Base-by-base conservation (phyloP, 64 coral and sea anemone genomes). In the Montipora cactus region DNA sequence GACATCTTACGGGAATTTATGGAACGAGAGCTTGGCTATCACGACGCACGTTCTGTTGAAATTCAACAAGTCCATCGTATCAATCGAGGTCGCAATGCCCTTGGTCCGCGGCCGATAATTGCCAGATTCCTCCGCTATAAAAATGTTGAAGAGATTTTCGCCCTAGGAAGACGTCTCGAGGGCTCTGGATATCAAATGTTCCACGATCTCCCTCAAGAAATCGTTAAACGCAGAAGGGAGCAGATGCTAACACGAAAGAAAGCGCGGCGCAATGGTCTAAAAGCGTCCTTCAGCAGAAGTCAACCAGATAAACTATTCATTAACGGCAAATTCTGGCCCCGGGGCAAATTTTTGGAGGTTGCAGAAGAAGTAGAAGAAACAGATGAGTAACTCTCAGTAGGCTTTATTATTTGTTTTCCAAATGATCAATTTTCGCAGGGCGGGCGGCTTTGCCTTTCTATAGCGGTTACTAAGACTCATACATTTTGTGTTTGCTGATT, bases 291-390 rank as follows among this genome's bases (percentile, higher is more conserved):
- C 22, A 89, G 87, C 44, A 89, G 77, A 61, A 58, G 71, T 49
- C 48, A 22, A 53, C 87, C 87, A 59, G 87, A 89, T 58, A 89
- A 89, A 55, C 73, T 89, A 44, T 89, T 47, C 57, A 75, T 89
- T 7, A 89, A 75, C 23, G 87, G 87, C 2, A 89, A 89, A 61
- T 22, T 51, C 48, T 89, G 74, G 87, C 84, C 81, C 18, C 5
- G 18, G 19, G 69, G 69, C 5, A 73, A 73, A 23, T 21, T 5
- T 21, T 20, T 73, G 6, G 6, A 21, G 18, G 20, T 73, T 7
- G 18, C 16, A 20, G 20, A 73, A 18, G 22, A 73, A 73, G 69
- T 73, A 21, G 5, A 73, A 25, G 5, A 18, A 18, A 69, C 67
- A 69, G 19, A 18, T 7, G 69, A 21, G 18, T 22, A 73, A 18